Conservation (phyloP, 2,888 invertebrate genomes). For the Hydriomena furcata region DNA sequence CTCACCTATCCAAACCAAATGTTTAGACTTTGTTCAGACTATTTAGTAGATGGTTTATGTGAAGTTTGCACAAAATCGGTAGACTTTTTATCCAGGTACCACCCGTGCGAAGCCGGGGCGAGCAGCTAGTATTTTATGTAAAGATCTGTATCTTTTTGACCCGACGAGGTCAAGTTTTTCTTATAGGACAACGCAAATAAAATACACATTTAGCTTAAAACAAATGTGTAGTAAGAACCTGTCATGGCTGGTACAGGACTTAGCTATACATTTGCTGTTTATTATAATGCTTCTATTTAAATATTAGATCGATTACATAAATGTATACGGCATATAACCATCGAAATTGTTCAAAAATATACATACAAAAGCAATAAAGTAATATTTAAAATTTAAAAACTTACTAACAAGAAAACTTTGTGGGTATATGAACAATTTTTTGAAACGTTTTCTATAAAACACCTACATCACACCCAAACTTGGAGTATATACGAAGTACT, state of each 20-base stretch:
- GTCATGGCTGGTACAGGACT: slow-evolving; percentile 76
- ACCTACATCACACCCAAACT: slow-evolving; percentile 45
- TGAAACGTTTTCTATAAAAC: slow-evolving; percentile 69
- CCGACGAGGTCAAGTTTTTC: too few relatives aligned
- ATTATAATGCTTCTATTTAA: slow-evolving; percentile 27
- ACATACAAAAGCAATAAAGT: slow-evolving; percentile 34
- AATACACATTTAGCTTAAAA: slow-evolving; percentile 44
- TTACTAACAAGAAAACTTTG: slow-evolving; percentile 42
- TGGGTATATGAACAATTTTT: slow-evolving; percentile 79
- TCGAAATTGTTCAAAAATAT: not conserved
- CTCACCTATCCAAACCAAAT: too few relatives aligned
- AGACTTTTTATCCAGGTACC: too few relatives aligned
- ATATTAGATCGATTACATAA: slow-evolving; percentile 45
- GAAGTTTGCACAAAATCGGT: too few relatives aligned
- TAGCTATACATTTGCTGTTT: slow-evolving; percentile 63
- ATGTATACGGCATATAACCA: too few relatives aligned
- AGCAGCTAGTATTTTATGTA: too few relatives aligned
- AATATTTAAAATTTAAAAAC: slow-evolving; percentile 34
- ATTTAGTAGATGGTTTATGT: too few relatives aligned
- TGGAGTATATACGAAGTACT: slow-evolving; percentile 18
- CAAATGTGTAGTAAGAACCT: slow-evolving; percentile 69
- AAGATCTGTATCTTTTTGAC: too few relatives aligned
- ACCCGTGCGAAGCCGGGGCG: too few relatives aligned
- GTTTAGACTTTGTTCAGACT: too few relatives aligned
- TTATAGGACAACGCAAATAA: slow-evolving; percentile 47